These are phyloP conservation scores for Furnarius figulus DNA, from an alignment of 2,113 vertebrate species.

Conservation along the genomic window DNA sequence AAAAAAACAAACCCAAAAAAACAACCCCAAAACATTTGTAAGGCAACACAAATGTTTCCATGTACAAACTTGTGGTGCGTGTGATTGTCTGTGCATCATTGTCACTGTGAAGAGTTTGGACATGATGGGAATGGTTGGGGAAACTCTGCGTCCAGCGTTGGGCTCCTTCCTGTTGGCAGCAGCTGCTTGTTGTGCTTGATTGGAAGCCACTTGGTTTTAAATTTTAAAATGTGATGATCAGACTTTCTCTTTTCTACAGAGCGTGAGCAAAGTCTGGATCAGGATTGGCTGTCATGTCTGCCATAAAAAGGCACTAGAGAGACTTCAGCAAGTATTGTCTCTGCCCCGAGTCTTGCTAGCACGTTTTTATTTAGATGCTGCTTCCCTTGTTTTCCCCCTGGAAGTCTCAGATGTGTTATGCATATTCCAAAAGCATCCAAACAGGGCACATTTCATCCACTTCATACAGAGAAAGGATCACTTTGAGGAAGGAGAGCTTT, in stretches of 20 bases:
- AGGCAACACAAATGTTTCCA: constrained; percentile 65
- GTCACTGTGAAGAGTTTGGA: constrained; percentile 57
- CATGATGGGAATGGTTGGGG: constrained; percentile 65
- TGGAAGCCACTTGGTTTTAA: constrained; percentile 73
- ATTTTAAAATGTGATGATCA: constrained; percentile 83
- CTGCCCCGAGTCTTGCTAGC: constrained; percentile 68
- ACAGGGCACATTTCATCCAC: constrained; percentile 39
- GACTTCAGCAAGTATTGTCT: constrained; percentile 84
- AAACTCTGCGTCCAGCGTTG: constrained; percentile 36
- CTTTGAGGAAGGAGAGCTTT: background rate
- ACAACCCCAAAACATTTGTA: constrained; percentile 57
- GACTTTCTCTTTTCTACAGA: constrained; percentile 89
- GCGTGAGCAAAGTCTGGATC: constrained; percentile 87
- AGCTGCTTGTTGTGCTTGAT: constrained; percentile 74
- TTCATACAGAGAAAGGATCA: background rate
- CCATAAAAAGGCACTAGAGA: constrained; percentile 82
- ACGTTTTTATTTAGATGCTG: constrained; percentile 25
- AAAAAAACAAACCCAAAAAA: background rate
- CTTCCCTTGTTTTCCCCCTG: constrained; percentile 37
- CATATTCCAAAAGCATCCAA: constrained; percentile 39
- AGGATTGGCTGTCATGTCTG: constrained; percentile 89
- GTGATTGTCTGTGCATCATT: constrained; percentile 63
- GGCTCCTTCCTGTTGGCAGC: constrained; percentile 70
- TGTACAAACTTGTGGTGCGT: constrained; percentile 64
- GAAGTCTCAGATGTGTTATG: constrained; percentile 5